Conservation (phyloP, 2,888 invertebrate genomes). For the Spatulosminthurus flaviceps region DNA sequence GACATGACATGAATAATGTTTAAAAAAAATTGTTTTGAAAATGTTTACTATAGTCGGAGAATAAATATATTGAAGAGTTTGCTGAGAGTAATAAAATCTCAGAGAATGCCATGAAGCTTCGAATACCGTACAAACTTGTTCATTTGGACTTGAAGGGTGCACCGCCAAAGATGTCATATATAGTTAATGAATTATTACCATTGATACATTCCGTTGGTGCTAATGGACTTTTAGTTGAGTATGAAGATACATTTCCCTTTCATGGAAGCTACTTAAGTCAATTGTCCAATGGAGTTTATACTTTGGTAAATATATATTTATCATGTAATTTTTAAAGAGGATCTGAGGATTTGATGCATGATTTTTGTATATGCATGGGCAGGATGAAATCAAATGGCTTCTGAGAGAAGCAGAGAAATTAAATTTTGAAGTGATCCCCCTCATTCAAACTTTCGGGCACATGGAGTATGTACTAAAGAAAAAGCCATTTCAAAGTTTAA, state of each 20-base stretch:
- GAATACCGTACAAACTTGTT: slow-evolving; percentile 64
- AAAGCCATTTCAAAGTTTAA: slow-evolving; percentile 66
- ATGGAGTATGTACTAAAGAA: slow-evolving; percentile 69
- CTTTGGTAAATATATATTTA: slow-evolving; percentile 49
- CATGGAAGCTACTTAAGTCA: slow-evolving; percentile 66
- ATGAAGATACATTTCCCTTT: slow-evolving; percentile 74
- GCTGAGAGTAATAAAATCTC: not conserved
- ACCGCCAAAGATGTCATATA: slow-evolving; percentile 68
- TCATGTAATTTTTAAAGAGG: too few species aligned
- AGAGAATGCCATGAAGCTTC: slow-evolving; percentile 32
- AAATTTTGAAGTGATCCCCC: slow-evolving; percentile 67
- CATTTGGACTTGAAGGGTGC: slow-evolving; percentile 71
- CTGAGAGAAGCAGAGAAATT: slow-evolving; percentile 64
- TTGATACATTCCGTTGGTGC: slow-evolving; percentile 66
- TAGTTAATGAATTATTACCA: slow-evolving; percentile 64
- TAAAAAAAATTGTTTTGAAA: too few species aligned
- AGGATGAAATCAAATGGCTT: slow-evolving; percentile 64
- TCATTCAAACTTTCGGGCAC: slow-evolving; percentile 67
- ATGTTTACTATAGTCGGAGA: too few species aligned
- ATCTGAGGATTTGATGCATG: too few species aligned
- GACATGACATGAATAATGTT: too few species aligned
- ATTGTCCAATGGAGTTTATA: slow-evolving; percentile 66
- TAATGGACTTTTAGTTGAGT: slow-evolving; percentile 71
- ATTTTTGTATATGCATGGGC: slow-evolving; percentile 20
- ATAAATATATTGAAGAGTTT: not conserved